Evolutionary conservation across 2,113 vertebrate species (phyloP).

Genomic region (Epinephelus fuscoguttatus): DNA sequence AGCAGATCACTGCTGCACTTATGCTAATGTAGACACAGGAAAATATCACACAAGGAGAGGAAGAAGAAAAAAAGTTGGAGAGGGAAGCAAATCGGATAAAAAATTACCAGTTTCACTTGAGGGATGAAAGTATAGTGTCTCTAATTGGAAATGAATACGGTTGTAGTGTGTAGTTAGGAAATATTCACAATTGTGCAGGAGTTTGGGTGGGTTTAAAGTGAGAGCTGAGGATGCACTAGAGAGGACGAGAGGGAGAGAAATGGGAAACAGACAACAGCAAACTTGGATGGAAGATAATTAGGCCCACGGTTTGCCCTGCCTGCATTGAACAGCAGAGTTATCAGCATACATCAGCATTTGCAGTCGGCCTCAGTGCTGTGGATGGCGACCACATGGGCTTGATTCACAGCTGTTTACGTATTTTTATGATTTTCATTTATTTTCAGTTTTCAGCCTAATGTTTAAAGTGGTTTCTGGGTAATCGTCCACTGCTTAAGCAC

Average conservation of each 20-base stretch:
- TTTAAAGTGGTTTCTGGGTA: conserved; percentile 33
- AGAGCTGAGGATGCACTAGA: conserved; percentile 39
- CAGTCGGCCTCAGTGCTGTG: conserved; percentile 4
- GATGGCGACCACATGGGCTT: background rate
- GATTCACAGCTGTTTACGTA: conserved; percentile 38
- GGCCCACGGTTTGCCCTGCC: conserved; percentile 41
- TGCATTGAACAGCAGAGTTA: conserved; percentile 31
- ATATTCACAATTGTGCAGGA: conserved; percentile 51
- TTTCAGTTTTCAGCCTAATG: conserved; percentile 28
- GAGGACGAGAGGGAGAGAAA: conserved; percentile 24
- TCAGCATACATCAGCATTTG: conserved; percentile 54
- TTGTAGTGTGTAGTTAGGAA: conserved; percentile 55
- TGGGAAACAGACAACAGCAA: conserved; percentile 49
- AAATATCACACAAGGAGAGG: conserved; percentile 75
- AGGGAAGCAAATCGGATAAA: conserved; percentile 68
- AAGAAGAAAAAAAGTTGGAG: conserved; percentile 50
- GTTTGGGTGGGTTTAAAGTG: conserved; percentile 38
- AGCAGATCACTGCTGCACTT: conserved; percentile 80
- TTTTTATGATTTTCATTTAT: conserved; percentile 41
- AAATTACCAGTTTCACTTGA: conserved; percentile 68
- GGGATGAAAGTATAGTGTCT: conserved; percentile 68
- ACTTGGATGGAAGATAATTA: conserved; percentile 69
- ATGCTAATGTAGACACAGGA: conserved; percentile 85
- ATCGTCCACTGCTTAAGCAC: conserved; percentile 20
- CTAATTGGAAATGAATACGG: conserved; percentile 73